Base-by-base conservation (phyloP, 2,113 vertebrate genomes). In the Micromys minutus region DNA sequence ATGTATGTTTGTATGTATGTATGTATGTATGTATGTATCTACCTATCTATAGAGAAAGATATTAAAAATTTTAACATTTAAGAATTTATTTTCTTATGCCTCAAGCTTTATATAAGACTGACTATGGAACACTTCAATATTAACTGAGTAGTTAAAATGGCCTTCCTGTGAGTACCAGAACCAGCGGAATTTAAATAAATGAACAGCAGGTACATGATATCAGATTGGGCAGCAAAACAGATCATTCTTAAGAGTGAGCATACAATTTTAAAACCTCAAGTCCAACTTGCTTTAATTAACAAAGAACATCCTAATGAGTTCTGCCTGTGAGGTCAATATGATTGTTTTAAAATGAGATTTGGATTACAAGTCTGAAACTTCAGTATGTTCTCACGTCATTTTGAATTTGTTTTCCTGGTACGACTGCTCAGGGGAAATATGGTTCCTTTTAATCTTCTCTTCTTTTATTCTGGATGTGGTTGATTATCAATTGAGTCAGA, bases 381-480 rank as follows among this genome's bases (percentile, higher is more conserved):
- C 96, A 88, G 71, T 71, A 76, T 83, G 1, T 74, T 83, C 52
- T 71, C 42, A 15, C 63, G 17, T 89, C 39, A 31, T 76, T 92
- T 80, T 90, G n/a, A 76, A 63, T 31, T 88, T 80, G 29, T 94
- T 75, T 87, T 4, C 10, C 4, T 71, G 13, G 87, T 94, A 42
- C 57, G 81, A 55, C 81, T 90, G 88, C 29, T 96, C 76, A 17
- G 42, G 39, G 15, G 34, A 8, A 65, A 55, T 87, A 24, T 74
- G 57, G 16, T 95, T 92, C 34, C 63, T 1, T 96, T 84, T 93
- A 91, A 77, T 94, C 42, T 59, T 75, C 26, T 88, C 6, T 89
- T 94, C 69, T n/a, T 90, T 95, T 94, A 22, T 31, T 90, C n/a
- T 83, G 45, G 10, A 50, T 90, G 39, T 50, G 39, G 55, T 24